A percentile compares a stretch with the other conserved stretches of the same genome.
These are phyloP conservation scores for Catamblyrhynchus diadema DNA, from an alignment of 2,797 vertebrate species.

Conservation along the genomic window DNA sequence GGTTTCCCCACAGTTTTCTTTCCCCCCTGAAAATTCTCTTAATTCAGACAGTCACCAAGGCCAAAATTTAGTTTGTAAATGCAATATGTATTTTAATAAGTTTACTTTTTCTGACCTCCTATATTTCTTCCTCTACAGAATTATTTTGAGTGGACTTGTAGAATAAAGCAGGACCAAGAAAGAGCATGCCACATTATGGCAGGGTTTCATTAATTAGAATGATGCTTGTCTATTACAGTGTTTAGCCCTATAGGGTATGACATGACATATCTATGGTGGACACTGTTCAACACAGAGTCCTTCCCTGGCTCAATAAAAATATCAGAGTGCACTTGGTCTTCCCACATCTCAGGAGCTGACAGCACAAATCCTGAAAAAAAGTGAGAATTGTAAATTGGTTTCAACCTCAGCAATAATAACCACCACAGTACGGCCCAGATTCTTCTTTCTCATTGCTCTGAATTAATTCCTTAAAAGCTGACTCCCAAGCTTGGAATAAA, in stretches of 20 bases:
- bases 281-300: not conserved
- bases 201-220: not conserved
- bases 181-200: not conserved
- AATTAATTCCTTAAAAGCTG: not conserved
- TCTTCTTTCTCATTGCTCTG: not conserved
- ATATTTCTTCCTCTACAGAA: not conserved
- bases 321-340: not conserved
- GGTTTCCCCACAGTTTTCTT: not conserved
- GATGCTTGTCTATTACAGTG: not conserved
- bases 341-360: not conserved
- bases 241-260: not conserved
- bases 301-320: not conserved
- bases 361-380: not conserved
- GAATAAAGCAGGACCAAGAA: not conserved
- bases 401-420: not conserved
- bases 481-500: not conserved
- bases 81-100: not conserved
- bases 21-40: fast-evolving
- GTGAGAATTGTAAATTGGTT: not conserved
- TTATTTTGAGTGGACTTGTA: not conserved
- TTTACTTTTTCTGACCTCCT: not conserved
- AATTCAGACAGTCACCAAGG: not conserved
- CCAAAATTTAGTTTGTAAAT: not conserved
- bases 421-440: not conserved
- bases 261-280: not conserved